Evolutionary conservation across 2,797 vertebrate species (phyloP).

Genomic region (Heliangelus exortis): DNA sequence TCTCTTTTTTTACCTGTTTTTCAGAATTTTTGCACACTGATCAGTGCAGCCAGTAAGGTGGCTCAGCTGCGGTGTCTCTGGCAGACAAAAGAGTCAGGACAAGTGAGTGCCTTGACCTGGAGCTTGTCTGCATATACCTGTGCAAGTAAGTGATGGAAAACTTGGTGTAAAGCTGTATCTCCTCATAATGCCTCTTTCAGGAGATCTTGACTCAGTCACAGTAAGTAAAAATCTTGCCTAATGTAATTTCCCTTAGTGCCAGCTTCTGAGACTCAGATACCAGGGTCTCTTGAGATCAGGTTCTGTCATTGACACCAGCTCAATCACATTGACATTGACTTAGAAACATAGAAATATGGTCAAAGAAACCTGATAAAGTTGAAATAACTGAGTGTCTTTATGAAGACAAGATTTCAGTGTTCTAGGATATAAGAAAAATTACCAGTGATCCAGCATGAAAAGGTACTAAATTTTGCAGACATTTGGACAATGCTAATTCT

Average conservation of each 20-base stretch:
- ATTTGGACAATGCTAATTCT: background rate
- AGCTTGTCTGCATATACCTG: constrained; percentile 86
- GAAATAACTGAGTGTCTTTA: background rate
- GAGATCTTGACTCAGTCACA: background rate
- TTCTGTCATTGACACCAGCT: background rate
- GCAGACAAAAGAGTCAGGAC: constrained; percentile 84
- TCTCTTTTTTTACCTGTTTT: background rate
- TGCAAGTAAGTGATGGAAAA: constrained; percentile 78
- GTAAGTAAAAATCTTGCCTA: background rate
- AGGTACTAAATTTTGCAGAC: background rate
- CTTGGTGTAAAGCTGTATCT: rapidly evolving
- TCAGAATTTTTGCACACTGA: constrained; percentile 90
- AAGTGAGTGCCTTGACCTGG: constrained; percentile 91
- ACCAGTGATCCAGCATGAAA: background rate
- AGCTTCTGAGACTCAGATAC: background rate
- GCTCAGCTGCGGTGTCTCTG: constrained; percentile 90
- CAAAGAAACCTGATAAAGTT: background rate
- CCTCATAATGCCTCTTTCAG: background rate
- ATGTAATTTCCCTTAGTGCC: background rate
- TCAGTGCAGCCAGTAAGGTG: constrained; percentile 90
- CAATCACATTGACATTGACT: background rate
- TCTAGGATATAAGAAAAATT: background rate
- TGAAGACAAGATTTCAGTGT: background rate
- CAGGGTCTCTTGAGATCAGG: background rate
- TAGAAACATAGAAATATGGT: background rate